These are phyloP conservation scores for Myioborus miniatus DNA, from an alignment of 2,797 vertebrate species.

Conservation along the genomic window DNA sequence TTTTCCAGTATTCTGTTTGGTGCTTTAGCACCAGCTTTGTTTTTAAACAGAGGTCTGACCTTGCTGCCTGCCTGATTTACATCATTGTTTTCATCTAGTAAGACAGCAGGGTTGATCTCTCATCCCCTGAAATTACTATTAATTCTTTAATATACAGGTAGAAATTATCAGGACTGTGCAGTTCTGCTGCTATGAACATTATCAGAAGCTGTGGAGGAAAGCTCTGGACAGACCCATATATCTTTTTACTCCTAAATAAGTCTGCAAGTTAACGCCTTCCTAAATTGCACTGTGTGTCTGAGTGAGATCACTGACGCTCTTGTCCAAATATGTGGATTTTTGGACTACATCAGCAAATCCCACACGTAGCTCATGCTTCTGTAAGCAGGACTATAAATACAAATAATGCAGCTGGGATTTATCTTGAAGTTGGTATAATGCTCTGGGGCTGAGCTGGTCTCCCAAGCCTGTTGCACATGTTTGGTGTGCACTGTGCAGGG, in stretches of 20 bases:
- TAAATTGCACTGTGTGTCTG: conserved; percentile 14
- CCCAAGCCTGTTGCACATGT: conserved; percentile 23
- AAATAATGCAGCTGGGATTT: conserved; percentile 63
- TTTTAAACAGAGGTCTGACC: conserved; percentile 13
- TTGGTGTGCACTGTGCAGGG: not conserved
- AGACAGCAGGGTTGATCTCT: not conserved
- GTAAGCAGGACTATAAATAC: conserved; percentile 69
- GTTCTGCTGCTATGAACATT: not conserved
- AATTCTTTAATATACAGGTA: not conserved
- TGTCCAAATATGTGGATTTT: conserved; percentile 67
- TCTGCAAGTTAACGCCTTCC: conserved; percentile 9
- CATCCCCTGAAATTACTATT: not conserved
- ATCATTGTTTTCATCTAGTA: not conserved
- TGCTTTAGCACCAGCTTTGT: not conserved
- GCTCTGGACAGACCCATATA: not conserved
- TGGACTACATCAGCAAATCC: conserved; percentile 60
- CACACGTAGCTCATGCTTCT: conserved; percentile 50
- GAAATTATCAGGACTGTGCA: not conserved
- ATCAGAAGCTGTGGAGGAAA: not conserved
- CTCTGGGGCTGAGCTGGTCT: conserved; percentile 35
- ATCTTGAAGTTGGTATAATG: conserved; percentile 33
- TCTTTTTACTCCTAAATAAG: conserved; percentile 14
- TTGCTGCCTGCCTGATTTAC: not conserved
- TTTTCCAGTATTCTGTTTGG: not conserved
- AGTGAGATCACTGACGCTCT: conserved; percentile 19